phyloP scores from a whole-genome alignment of 1,140 invertebrate species.

The Bradysia coprophila region DNA sequence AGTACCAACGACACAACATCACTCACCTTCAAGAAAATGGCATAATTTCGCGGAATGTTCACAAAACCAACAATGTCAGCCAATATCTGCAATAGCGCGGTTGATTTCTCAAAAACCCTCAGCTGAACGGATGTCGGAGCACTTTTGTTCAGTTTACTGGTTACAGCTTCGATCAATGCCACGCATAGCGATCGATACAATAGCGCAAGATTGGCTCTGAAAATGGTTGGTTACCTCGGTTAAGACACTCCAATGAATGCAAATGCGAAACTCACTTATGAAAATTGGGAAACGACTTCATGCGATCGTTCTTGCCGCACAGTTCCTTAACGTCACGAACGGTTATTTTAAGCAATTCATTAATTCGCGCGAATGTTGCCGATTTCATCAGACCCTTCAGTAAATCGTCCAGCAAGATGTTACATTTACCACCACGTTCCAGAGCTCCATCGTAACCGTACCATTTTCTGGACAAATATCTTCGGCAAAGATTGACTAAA shows the following conservation, averaged over 20 bases:
- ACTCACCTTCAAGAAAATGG: conserved; percentile 34
- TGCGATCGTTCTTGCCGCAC: conserved; percentile 15
- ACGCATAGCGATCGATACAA: conserved; percentile 32
- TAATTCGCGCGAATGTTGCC: conserved; percentile 12
- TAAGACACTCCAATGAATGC: too few species aligned
- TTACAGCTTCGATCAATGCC: conserved; percentile 26
- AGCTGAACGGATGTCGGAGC: conserved; percentile 28
- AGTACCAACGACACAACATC: too few species aligned
- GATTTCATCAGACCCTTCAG: conserved; percentile 24
- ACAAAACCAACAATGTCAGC: conserved; percentile 35
- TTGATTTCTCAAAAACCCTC: conserved; percentile 37
- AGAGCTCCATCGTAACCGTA: conserved; percentile 17
- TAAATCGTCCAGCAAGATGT: conserved; percentile 21
- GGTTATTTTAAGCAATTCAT: conserved; percentile 14
- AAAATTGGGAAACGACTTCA: conserved; percentile 36
- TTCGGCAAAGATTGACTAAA: conserved; percentile 18
- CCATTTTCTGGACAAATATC: conserved; percentile 23
- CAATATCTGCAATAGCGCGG: conserved; percentile 33
- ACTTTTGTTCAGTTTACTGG: conserved; percentile 22
- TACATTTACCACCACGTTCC: conserved; percentile 21
- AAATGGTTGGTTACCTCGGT: too few species aligned
- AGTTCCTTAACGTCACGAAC: conserved; percentile 16
- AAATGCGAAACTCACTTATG: conserved; percentile 25
- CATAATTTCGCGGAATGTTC: conserved; percentile 34
- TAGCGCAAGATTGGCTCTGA: conserved; percentile 34